Percentiles rank a stretch among this genome's conserved stretches.
These are phyloP conservation scores for Fragum whitleyi DNA, from an alignment of 2,888 invertebrate species.

Conservation along the genomic window DNA sequence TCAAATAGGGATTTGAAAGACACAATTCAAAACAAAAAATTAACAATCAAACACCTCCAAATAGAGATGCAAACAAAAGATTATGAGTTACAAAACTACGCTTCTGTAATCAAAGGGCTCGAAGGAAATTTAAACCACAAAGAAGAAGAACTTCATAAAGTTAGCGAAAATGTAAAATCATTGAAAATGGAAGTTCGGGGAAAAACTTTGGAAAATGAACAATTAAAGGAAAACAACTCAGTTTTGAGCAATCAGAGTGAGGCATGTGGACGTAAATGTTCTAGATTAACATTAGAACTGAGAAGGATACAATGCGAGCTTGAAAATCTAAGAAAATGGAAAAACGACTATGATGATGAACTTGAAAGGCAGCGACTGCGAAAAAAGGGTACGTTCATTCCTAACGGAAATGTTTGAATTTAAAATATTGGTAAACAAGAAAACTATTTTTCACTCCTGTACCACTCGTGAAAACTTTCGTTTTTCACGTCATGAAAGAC, in stretches of 20 bases:
- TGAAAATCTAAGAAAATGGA: background rate
- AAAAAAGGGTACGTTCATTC: background rate
- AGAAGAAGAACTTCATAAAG: background rate
- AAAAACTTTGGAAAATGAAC: background rate
- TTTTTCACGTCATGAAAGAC: too few relatives aligned
- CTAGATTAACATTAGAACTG: background rate
- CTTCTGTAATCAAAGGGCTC: background rate
- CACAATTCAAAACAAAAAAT: too few relatives aligned
- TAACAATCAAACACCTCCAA: too few relatives aligned
- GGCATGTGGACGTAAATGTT: background rate
- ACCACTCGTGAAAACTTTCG: too few relatives aligned
- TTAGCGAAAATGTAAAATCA: background rate
- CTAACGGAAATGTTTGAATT: too few relatives aligned
- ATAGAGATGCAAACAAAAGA: background rate
- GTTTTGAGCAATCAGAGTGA: background rate
- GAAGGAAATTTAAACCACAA: background rate
- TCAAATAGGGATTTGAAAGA: too few relatives aligned
- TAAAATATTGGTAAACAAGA: too few relatives aligned
- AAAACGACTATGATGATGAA: background rate
- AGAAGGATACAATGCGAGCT: too few relatives aligned
- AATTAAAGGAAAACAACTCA: background rate
- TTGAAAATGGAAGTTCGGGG: background rate
- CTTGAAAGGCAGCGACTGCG: background rate
- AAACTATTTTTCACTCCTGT: too few relatives aligned
- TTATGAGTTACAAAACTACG: background rate